A percentile compares a stretch with the other conserved stretches of the same genome.
Conservation (phyloP, 2,797 vertebrate species). For the Sus cebifrons region DNA sequence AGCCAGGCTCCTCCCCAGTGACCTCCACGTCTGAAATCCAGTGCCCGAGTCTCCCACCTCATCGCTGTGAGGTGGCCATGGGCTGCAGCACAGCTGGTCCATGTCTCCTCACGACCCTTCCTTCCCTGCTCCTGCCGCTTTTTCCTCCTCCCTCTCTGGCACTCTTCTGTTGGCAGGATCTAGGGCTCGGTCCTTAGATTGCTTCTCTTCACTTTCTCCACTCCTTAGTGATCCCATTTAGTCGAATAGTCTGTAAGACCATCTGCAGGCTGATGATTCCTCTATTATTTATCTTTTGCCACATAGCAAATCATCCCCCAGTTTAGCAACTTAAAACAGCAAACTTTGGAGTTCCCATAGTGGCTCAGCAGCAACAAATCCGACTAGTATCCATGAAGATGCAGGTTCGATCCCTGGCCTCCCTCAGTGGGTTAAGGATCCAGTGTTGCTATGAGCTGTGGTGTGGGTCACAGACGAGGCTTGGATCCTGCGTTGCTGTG, state of each 20-base stretch:
- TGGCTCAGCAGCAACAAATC: too few relatives aligned
- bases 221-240: neutral
- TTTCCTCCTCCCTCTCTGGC: neutral
- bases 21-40: neutral
- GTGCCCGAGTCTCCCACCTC: neutral
- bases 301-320: neutral
- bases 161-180: neutral
- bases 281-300: neutral
- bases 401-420: too few relatives aligned
- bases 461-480: too few relatives aligned
- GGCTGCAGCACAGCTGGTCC: neutral
- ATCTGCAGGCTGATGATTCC: neutral
- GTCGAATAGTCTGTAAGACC: neutral
- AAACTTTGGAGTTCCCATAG: neutral
- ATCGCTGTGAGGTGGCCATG: accelerated
- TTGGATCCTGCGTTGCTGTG: too few relatives aligned
- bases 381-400: too few relatives aligned
- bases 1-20: neutral
- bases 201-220: neutral
- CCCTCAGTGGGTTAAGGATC: too few relatives aligned
- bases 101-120: neutral
- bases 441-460: too few relatives aligned
- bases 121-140: accelerated
- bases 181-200: neutral
- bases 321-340: neutral